A percentile compares a stretch with the other conserved stretches of the same genome.
These are phyloP conservation scores for Napeogenes inachia DNA, from an alignment of 2,888 invertebrate species.

Conservation along the genomic window DNA sequence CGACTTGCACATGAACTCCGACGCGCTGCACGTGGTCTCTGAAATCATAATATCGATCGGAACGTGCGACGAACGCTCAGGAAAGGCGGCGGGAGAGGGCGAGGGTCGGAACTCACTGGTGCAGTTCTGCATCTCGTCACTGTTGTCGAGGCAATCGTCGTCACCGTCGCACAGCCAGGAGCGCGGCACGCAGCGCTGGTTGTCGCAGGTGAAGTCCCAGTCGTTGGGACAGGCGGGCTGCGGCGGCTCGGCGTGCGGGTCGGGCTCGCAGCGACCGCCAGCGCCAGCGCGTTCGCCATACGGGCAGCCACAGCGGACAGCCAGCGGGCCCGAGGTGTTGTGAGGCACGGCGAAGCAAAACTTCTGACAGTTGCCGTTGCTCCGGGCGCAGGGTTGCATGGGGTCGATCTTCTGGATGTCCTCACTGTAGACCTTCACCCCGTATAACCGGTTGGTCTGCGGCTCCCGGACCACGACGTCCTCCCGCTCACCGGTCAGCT, in stretches of 20 bases:
- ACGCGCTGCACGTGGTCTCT: conserved; percentile 93
- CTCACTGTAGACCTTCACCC: conserved; percentile 91
- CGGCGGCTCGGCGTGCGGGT: conserved; percentile 91
- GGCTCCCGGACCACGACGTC: conserved; percentile 92
- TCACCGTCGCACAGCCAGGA: conserved; percentile 98
- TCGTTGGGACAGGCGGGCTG: conserved; percentile 92
- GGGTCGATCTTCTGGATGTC: conserved; percentile 83
- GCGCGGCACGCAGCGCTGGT: conserved; percentile 93
- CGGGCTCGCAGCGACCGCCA: conserved; percentile 83
- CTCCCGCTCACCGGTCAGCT: conserved; percentile 91
- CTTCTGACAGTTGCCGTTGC: conserved; percentile 95
- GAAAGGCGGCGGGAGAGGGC: neutral
- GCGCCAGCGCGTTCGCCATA: conserved; percentile 82
- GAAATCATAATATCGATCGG: conserved; percentile 23
- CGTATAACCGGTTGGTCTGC: conserved; percentile 92
- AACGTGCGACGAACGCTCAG: neutral
- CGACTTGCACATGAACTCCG: conserved; percentile 95
- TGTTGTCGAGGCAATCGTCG: conserved; percentile 96
- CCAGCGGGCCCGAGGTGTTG: conserved; percentile 76
- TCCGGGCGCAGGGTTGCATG: conserved; percentile 88
- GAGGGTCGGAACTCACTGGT: conserved; percentile 81
- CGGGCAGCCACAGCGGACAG: conserved; percentile 91
- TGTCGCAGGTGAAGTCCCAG: conserved; percentile 96
- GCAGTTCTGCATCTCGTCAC: conserved; percentile 96
- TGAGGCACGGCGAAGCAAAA: conserved; percentile 94